phyloP scores from a whole-genome alignment of 2,888 invertebrate species.

The Heteromyza rotundicornis region DNA sequence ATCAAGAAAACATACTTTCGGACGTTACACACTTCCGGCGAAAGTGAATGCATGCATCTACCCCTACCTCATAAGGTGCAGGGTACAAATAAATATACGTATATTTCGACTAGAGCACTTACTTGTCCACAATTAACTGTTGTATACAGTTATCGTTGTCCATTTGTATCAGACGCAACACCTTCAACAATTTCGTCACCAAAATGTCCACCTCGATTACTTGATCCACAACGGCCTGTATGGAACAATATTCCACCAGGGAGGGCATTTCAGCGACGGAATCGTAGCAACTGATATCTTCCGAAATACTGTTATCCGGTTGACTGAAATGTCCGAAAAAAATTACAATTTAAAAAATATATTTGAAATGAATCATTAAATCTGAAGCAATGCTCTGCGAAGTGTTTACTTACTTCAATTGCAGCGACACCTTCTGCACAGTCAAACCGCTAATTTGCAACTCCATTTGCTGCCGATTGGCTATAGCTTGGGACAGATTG shows the following conservation, averaged over 20 bases:
- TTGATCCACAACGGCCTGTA: conserved; percentile 72
- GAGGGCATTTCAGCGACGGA: conserved; percentile 64
- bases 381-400: background rate
- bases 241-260: conserved; percentile 65
- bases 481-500: conserved; percentile 78
- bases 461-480: conserved; percentile 73
- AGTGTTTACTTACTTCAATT: conserved; percentile 58
- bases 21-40: too few species aligned
- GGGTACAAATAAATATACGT: too few species aligned
- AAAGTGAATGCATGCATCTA: too few species aligned
- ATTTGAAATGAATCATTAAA: too few species aligned
- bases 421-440: conserved; percentile 61
- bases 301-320: conserved; percentile 54
- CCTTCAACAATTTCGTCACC: conserved; percentile 75
- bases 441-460: conserved; percentile 61
- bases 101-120: conserved; percentile 38
- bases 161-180: conserved; percentile 74
- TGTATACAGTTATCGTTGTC: conserved; percentile 74
- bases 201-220: conserved; percentile 78
- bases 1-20: too few species aligned
- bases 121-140: conserved; percentile 72
- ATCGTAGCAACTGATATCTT: conserved; percentile 62
- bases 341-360: background rate
- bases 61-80: too few species aligned
- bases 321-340: background rate